These are phyloP conservation scores for Hydraecia micacea DNA, from an alignment of 2,888 invertebrate species.

Conservation along the genomic window DNA sequence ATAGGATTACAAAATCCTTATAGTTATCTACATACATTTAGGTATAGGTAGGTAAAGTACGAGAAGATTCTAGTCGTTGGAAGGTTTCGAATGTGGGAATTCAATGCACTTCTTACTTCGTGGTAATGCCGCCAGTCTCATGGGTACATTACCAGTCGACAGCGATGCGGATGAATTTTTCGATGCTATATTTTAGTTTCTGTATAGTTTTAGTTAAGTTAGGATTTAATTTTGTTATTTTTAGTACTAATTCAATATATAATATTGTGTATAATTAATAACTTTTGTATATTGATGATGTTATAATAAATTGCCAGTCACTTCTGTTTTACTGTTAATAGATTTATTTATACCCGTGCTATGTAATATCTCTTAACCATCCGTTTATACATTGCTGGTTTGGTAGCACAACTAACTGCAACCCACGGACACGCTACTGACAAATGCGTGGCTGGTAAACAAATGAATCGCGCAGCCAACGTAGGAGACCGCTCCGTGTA, in stretches of 20 bases:
- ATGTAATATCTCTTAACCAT: neutral
- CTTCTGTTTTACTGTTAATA: neutral
- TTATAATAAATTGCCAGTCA: too few species aligned
- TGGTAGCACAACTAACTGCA: neutral
- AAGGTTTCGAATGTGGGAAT: constrained; percentile 28
- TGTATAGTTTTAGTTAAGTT: too few species aligned
- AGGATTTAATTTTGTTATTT: too few species aligned
- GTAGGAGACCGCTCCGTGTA: neutral
- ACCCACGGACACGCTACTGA: neutral
- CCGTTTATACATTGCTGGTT: neutral
- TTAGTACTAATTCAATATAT: too few species aligned
- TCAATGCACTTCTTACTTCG: constrained; percentile 29
- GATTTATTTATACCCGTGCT: neutral
- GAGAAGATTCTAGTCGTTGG: too few species aligned
- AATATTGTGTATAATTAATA: too few species aligned
- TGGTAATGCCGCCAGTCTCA: too few species aligned
- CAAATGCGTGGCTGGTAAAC: neutral
- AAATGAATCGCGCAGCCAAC: neutral
- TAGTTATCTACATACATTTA: neutral
- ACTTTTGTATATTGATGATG: too few species aligned
- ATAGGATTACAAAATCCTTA: constrained; percentile 9
- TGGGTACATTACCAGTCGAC: too few species aligned
- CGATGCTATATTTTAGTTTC: too few species aligned
- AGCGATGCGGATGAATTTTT: too few species aligned
- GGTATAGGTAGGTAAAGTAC: neutral